phyloP scores from a whole-genome alignment of 2,113 vertebrate species.

The Phalacrocorax pelagicus region DNA sequence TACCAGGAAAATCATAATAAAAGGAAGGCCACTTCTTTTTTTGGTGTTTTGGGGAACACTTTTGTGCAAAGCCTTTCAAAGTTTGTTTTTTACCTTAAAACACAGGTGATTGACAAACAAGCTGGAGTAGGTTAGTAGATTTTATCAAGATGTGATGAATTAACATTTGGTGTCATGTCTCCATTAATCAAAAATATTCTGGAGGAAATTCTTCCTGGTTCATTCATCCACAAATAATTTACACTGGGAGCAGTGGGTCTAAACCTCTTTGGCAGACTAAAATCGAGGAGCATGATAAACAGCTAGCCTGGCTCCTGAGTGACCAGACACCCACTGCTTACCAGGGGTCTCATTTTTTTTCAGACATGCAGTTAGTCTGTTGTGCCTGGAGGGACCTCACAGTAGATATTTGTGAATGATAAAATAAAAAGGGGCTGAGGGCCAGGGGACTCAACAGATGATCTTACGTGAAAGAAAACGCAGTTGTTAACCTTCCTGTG shows the following conservation, averaged over 20 bases:
- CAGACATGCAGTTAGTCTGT: constrained; percentile 24
- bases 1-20: neutral
- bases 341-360: constrained; percentile 41
- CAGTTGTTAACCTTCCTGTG: constrained; percentile 64
- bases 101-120: neutral
- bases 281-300: constrained; percentile 58
- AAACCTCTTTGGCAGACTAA: constrained; percentile 63
- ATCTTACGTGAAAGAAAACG: constrained; percentile 60
- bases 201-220: constrained; percentile 23
- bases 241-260: constrained; percentile 15
- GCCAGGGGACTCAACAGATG: constrained; percentile 43
- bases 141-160: constrained; percentile 19
- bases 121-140: neutral
- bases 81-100: neutral
- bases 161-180: constrained; percentile 29
- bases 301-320: constrained; percentile 50
- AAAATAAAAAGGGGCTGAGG: constrained; percentile 43
- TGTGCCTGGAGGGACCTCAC: constrained; percentile 39
- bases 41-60: neutral
- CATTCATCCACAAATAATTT: constrained; percentile 46
- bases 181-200: constrained; percentile 51
- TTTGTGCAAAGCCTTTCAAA: neutral
- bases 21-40: neutral
- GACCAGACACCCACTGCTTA: constrained; percentile 42
- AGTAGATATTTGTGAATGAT: constrained; percentile 62